Percentiles rank a stretch among this genome's conserved stretches.
Evolutionary conservation across 64 coral and sea anemone species (phyloP).

Genomic region (Acropora tenuis): DNA sequence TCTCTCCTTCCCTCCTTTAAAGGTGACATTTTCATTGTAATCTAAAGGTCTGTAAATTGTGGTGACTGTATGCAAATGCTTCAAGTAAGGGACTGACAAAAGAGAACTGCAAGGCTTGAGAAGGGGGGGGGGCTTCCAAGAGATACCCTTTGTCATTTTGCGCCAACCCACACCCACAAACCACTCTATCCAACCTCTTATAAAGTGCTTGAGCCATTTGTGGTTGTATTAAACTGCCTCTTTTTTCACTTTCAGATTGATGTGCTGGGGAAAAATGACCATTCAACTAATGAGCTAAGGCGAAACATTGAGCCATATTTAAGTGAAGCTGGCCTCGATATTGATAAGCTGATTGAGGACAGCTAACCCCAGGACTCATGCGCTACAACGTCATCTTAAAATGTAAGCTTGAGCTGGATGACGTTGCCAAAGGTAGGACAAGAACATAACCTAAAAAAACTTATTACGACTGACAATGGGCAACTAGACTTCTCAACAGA

Average conservation of each 20-base stretch:
- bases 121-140: too few relatives aligned
- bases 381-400: not conserved
- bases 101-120: too few relatives aligned
- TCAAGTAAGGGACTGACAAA: not conserved
- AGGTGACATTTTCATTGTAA: too few relatives aligned
- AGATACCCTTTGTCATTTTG: too few relatives aligned
- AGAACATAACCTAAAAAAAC: not conserved
- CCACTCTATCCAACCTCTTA: too few relatives aligned
- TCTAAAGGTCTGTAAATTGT: not conserved
- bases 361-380: slow-evolving; percentile 13
- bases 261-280: not conserved
- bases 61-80: not conserved
- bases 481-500: not conserved
- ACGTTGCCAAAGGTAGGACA: slow-evolving; percentile 21
- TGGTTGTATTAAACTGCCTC: too few relatives aligned
- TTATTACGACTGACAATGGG: not conserved
- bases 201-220: too few relatives aligned
- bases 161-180: too few relatives aligned
- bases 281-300: not conserved
- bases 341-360: not conserved
- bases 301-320: slow-evolving; percentile 12
- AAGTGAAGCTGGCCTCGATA: slow-evolving; percentile 10
- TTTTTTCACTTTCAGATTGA: slow-evolving; percentile 20
- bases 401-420: slow-evolving; percentile 26
- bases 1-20: too few relatives aligned